phyloP scores from a whole-genome alignment of 2,888 invertebrate species.

The Eupithecia pulchellata region DNA sequence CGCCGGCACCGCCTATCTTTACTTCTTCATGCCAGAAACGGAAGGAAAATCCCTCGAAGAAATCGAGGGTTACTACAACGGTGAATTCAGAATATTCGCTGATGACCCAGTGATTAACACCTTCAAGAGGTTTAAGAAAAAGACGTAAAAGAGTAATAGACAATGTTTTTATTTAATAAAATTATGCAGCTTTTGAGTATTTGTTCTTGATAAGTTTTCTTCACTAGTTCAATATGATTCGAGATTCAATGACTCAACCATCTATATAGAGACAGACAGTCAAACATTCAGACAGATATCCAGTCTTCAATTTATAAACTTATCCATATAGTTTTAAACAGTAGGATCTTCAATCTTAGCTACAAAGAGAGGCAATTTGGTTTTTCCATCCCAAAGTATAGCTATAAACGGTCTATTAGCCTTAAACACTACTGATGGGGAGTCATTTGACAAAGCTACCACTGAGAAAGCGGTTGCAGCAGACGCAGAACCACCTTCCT shows the following conservation, averaged over 20 bases:
- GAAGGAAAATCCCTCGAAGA: constrained; percentile 82
- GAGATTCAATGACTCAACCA: not conserved
- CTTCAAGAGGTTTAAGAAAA: constrained; percentile 65
- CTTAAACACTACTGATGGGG: constrained; percentile 63
- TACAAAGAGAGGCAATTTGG: constrained; percentile 79
- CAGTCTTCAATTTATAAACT: not conserved
- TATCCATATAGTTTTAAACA: constrained; percentile 14
- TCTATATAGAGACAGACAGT: not conserved
- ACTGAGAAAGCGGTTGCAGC: constrained; percentile 76
- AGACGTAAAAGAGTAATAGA: constrained; percentile 33
- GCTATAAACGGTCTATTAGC: constrained; percentile 81
- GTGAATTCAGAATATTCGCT: constrained; percentile 69
- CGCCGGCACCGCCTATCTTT: constrained; percentile 78
- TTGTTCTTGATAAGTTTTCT: not conserved
- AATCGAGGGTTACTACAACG: constrained; percentile 77
- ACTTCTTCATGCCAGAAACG: constrained; percentile 84
- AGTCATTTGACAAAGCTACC: constrained; percentile 78
- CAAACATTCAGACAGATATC: not conserved
- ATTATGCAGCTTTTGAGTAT: constrained; percentile 20
- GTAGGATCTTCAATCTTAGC: constrained; percentile 78
- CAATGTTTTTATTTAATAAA: constrained; percentile 34
- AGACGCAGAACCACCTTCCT: constrained; percentile 79
- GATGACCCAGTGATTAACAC: constrained; percentile 73
- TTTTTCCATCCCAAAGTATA: constrained; percentile 75
- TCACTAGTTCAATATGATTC: not conserved